phyloP scores from a whole-genome alignment of 35 echinoderm and acorn worm genomes.

The Anneissia japonica region DNA sequence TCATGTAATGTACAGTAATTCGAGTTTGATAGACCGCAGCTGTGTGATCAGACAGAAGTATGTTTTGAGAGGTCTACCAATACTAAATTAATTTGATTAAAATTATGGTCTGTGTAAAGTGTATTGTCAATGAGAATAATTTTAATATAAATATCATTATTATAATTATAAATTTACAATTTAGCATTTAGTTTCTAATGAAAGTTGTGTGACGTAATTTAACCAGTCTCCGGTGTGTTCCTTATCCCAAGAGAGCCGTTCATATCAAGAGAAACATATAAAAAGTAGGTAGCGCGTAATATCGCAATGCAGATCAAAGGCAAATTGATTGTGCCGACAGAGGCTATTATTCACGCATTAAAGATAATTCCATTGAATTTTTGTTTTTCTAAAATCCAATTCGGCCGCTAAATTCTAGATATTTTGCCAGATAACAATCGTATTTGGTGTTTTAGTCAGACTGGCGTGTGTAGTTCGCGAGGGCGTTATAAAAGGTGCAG shows the following conservation, averaged over 20 bases:
- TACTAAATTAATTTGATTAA: too few species aligned
- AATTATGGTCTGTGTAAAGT: too few species aligned
- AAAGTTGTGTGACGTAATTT: too few species aligned
- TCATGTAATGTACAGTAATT: too few species aligned
- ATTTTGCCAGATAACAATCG: background rate
- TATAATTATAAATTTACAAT: too few species aligned
- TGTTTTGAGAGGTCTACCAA: too few species aligned
- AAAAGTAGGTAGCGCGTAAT: background rate
- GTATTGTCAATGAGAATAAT: too few species aligned
- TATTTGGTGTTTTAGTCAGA: background rate
- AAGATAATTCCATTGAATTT: slow-evolving; percentile 2
- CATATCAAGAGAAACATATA: background rate
- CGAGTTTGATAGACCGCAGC: too few species aligned
- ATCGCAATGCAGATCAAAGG: background rate
- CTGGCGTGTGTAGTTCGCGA: background rate
- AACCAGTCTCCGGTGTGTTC: background rate
- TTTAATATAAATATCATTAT: too few species aligned
- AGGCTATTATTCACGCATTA: background rate
- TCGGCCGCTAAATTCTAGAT: background rate
- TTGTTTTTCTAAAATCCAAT: background rate
- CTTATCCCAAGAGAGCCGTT: background rate
- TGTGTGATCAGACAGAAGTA: too few species aligned
- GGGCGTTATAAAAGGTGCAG: background rate
- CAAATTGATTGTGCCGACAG: background rate
- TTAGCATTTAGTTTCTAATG: too few species aligned